phyloP scores from a whole-genome alignment of 2,888 invertebrate genomes.

The Polydrusus cervinus region DNA sequence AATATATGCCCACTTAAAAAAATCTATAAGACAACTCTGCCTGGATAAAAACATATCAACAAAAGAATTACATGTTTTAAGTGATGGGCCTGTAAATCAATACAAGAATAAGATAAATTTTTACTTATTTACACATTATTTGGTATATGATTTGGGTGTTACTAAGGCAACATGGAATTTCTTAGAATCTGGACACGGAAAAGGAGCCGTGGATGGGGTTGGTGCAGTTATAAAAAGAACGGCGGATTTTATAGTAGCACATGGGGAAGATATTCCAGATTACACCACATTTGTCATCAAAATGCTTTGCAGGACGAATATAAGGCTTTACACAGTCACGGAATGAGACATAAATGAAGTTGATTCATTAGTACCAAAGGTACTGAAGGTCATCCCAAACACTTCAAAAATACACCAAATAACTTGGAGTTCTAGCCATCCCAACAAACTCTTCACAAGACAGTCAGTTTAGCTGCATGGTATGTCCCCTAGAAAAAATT shows the following conservation, averaged over 20 bases:
- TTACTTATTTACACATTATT: conserved; percentile 3
- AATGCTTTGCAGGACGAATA: conserved; percentile 3
- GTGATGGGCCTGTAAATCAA: neutral
- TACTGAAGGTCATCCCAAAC: neutral
- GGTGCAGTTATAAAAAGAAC: conserved; percentile 6
- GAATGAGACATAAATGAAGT: conserved; percentile 7
- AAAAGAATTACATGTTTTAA: neutral
- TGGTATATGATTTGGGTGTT: conserved; percentile 10
- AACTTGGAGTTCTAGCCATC: conserved; percentile 6
- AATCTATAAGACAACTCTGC: conserved; percentile 1
- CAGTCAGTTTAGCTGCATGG: neutral
- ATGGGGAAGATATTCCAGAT: conserved; percentile 10
- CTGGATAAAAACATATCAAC: conserved; percentile 36
- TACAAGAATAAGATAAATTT: conserved; percentile 2
- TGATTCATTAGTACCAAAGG: conserved; percentile 3
- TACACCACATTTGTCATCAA: neutral
- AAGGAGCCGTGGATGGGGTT: neutral
- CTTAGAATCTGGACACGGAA: conserved; percentile 1
- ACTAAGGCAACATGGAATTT: conserved; percentile 7
- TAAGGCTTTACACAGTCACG: conserved; percentile 10
- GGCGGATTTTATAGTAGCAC: neutral
- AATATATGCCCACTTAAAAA: conserved; percentile 23
- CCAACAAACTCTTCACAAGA: neutral
- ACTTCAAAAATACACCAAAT: conserved; percentile 19
- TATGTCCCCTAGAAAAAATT: conserved; percentile 10